phyloP scores from a whole-genome alignment of 2,113 vertebrate genomes.

The Phalacrocorax brasilianus region DNA sequence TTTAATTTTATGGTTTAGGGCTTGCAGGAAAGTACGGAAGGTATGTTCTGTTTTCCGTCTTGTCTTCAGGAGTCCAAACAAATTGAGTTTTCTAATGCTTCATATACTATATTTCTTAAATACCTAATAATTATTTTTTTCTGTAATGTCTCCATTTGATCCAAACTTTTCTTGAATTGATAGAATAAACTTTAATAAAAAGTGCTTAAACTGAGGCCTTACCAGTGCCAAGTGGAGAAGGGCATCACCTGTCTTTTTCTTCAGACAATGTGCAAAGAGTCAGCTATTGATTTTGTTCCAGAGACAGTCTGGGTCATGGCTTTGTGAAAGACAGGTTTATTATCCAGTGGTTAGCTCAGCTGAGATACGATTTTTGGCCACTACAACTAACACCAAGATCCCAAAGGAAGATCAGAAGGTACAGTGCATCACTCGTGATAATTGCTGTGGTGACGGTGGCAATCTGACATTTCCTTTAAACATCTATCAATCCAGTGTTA shows the following conservation, averaged over 20 bases:
- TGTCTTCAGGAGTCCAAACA: not conserved
- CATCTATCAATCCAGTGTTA: not conserved
- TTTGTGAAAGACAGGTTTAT: slow-evolving; percentile 23
- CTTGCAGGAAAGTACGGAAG: not conserved
- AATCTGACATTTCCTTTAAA: not conserved
- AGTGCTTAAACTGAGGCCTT: not conserved
- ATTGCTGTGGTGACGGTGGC: not conserved
- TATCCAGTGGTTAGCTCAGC: not conserved
- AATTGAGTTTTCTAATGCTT: not conserved
- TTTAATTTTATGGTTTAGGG: not conserved
- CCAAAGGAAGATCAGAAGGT: not conserved
- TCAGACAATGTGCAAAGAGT: not conserved
- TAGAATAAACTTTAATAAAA: not conserved
- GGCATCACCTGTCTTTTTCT: not conserved
- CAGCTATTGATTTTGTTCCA: slow-evolving; percentile 11
- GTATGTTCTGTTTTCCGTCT: not conserved
- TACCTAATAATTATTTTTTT: not conserved
- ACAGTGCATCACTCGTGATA: not conserved
- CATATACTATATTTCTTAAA: not conserved
- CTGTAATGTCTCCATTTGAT: not conserved
- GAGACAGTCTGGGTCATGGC: not conserved
- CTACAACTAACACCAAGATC: not conserved
- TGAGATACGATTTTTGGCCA: not conserved
- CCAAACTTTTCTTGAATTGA: not conserved
- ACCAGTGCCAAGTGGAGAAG: not conserved